Conservation (phyloP, 2,797 vertebrate genomes). For the Morus bassanus region DNA sequence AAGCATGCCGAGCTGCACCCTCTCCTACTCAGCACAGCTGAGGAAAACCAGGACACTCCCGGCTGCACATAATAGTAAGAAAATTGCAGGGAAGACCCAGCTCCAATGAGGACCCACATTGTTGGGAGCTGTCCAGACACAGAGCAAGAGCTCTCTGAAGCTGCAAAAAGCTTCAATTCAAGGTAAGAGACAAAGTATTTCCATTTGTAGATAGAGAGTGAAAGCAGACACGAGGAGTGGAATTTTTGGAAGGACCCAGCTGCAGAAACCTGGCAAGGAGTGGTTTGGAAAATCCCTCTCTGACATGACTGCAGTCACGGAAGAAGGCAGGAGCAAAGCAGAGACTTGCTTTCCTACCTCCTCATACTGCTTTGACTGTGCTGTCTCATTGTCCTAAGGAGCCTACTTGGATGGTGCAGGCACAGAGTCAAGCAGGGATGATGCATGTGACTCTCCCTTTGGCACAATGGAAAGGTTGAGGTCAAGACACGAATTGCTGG, state of each 20-base stretch:
- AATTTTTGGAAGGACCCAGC: background rate
- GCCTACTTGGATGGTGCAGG: background rate
- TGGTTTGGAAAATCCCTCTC: background rate
- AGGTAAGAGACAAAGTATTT: background rate
- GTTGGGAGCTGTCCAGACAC: background rate
- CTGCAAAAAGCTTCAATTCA: background rate
- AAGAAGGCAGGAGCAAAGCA: background rate
- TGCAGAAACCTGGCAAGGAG: background rate
- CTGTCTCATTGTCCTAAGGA: background rate
- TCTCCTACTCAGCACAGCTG: background rate
- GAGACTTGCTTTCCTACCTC: background rate
- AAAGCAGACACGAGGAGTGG: background rate
- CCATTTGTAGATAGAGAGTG: rapidly evolving
- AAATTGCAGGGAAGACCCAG: background rate
- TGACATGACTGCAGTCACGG: background rate
- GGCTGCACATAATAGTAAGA: background rate
- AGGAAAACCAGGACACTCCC: background rate
- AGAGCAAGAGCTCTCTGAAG: background rate
- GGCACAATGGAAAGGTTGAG: background rate
- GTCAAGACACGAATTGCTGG: background rate
- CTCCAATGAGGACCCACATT: background rate
- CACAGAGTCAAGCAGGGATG: background rate
- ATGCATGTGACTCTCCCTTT: background rate
- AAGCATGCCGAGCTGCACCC: background rate
- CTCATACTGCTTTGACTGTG: background rate